phyloP scores from a whole-genome alignment of 2,888 invertebrate species.

The Ichneumon xanthorius region DNA sequence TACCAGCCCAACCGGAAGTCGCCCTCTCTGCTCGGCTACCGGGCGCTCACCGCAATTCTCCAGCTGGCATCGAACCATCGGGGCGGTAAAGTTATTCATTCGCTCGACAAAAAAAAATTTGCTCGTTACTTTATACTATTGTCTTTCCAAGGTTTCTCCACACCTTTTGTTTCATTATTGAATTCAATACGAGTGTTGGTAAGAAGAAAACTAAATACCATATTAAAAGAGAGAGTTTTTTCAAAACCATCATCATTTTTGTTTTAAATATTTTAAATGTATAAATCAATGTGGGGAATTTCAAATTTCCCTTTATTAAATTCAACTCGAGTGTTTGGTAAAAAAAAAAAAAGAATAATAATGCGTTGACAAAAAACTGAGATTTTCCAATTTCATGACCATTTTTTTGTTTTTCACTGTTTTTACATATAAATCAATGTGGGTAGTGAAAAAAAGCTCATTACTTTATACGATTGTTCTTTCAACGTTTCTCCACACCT shows the following conservation, averaged over 20 bases:
- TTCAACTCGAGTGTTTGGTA: background rate
- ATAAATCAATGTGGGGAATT: constrained; percentile 37
- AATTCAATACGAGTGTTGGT: too few relatives aligned
- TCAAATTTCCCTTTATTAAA: background rate
- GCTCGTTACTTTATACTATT: constrained; percentile 24
- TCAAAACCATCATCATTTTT: background rate
- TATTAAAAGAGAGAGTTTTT: constrained; percentile 17
- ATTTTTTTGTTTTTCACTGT: constrained; percentile 3
- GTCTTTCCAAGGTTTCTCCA: constrained; percentile 6
- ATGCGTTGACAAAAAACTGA: constrained; percentile 1
- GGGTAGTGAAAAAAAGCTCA: background rate
- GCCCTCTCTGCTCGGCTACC: background rate
- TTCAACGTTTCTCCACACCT: too few relatives aligned
- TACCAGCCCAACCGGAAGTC: constrained; percentile 58
- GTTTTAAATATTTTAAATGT: background rate
- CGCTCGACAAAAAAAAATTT: constrained; percentile 5
- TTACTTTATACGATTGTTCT: background rate
- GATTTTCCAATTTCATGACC: background rate
- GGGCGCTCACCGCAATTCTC: constrained; percentile 34
- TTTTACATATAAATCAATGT: constrained; percentile 45
- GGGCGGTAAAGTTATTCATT: constrained; percentile 60
- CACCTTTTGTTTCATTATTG: background rate
- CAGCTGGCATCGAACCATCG: constrained; percentile 59
- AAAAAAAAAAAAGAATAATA: background rate
- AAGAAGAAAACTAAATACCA: background rate